phyloP scores from a whole-genome alignment of 2,888 invertebrate species.

The Cyrtodaria siliqua region DNA sequence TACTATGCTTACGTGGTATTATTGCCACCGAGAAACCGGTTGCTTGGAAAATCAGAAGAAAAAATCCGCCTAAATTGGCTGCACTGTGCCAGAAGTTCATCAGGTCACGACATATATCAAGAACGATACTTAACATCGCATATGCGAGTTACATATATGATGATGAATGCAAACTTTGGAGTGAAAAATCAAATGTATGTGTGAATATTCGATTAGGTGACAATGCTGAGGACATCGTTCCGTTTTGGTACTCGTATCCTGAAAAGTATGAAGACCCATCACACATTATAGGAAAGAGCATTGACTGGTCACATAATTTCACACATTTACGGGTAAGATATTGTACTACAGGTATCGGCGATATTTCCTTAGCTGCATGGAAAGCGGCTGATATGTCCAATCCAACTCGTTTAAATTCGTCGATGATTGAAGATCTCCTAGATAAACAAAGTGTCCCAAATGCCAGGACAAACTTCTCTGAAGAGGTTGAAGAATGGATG shows the following conservation, averaged over 20 bases:
- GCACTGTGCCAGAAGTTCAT: background rate
- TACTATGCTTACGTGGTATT: too few relatives aligned
- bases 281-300: slow-evolving; percentile 10
- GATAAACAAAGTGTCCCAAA: slow-evolving; percentile 45
- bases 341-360: slow-evolving; percentile 14
- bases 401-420: slow-evolving; percentile 12
- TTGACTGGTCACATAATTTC: slow-evolving; percentile 34
- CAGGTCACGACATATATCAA: slow-evolving; percentile 6
- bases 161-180: background rate
- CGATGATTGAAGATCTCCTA: slow-evolving; percentile 35
- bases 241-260: slow-evolving; percentile 26
- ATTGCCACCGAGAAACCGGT: too few relatives aligned
- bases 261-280: slow-evolving; percentile 1
- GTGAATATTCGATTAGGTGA: too few relatives aligned
- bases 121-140: slow-evolving; percentile 10
- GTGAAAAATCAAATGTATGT: background rate
- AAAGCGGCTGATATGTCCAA: background rate
- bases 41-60: too few relatives aligned
- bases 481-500: slow-evolving; percentile 42
- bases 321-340: slow-evolving; percentile 17
- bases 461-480: slow-evolving; percentile 36
- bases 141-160: slow-evolving; percentile 16
- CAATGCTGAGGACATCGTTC: background rate
- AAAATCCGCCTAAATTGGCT: too few relatives aligned
- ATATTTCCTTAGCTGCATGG: slow-evolving; percentile 6